A percentile compares a stretch with the other conserved stretches of the same genome.
Conservation (phyloP, 1,140 invertebrate species). For the Phocides pigmalion region DNA sequence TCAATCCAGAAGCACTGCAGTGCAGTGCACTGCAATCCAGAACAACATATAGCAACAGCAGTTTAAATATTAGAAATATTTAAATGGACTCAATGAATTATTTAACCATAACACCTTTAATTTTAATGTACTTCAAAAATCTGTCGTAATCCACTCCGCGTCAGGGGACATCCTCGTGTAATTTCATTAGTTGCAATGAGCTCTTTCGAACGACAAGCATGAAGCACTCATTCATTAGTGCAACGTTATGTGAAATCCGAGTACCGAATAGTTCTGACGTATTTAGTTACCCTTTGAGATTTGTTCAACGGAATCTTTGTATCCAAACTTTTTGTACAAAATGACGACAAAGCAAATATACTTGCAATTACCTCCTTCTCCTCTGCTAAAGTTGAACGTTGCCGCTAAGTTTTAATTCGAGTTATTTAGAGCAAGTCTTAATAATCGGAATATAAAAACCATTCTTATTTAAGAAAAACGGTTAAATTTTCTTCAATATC, state of each 20-base stretch:
- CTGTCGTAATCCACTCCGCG: no score
- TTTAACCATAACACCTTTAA: no score
- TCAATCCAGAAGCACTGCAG: no score
- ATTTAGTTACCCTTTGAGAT: slow-evolving; percentile 36
- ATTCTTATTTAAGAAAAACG: neutral
- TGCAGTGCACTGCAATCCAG: no score
- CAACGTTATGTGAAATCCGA: slow-evolving; percentile 38
- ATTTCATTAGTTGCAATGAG: slow-evolving; percentile 52
- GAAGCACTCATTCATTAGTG: slow-evolving; percentile 43
- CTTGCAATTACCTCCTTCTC: slow-evolving; percentile 8
- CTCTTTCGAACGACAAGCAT: slow-evolving; percentile 34
- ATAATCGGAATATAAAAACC: neutral
- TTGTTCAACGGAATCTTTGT: neutral
- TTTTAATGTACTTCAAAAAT: no score
- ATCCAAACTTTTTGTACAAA: neutral
- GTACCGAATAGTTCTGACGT: slow-evolving; percentile 14
- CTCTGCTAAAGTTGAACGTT: neutral
- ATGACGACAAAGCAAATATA: neutral
- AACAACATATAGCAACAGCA: no score
- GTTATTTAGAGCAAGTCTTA: slow-evolving; percentile 3
- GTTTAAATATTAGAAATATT: no score
- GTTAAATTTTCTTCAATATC: neutral
- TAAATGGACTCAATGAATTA: no score
- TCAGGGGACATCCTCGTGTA: slow-evolving; percentile 28
- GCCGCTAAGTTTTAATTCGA: neutral